phyloP scores from a whole-genome alignment of 2,113 vertebrate genomes.

The Anser cygnoides region DNA sequence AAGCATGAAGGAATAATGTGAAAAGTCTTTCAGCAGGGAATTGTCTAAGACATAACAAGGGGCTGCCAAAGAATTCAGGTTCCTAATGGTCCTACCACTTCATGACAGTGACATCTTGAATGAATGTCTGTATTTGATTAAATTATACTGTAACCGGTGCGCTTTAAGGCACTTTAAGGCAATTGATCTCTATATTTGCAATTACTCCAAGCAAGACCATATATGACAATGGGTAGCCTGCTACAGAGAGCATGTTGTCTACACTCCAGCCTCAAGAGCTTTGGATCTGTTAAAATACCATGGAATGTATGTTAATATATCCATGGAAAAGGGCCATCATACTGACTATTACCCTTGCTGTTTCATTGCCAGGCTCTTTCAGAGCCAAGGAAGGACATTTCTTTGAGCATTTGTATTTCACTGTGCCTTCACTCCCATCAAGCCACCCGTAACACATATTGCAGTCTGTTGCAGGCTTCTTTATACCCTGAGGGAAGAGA shows the following conservation, averaged over 20 bases:
- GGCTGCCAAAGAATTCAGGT: not conserved
- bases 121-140: not conserved
- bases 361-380: conserved; percentile 34
- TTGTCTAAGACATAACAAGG: not conserved
- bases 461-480: conserved; percentile 61
- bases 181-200: not conserved
- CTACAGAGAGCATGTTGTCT: not conserved
- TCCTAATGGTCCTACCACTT: not conserved
- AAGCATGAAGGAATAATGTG: not conserved
- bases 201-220: not conserved
- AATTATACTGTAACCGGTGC: not conserved
- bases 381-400: conserved; percentile 29
- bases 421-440: conserved; percentile 50
- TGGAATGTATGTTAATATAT: conserved; percentile 43
- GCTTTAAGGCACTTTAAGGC: not conserved
- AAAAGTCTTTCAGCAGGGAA: not conserved
- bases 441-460: conserved; percentile 45
- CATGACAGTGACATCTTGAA: not conserved
- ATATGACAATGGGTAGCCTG: not conserved
- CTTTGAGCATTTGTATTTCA: conserved; percentile 51
- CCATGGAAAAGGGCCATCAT: conserved; percentile 41
- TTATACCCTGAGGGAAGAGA: conserved; percentile 55
- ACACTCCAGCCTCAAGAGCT: conserved; percentile 14
- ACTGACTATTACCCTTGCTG: conserved; percentile 29
- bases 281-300: conserved; percentile 47